Conservation (phyloP, 2,888 invertebrate genomes). For the Steinernema hermaphroditum region DNA sequence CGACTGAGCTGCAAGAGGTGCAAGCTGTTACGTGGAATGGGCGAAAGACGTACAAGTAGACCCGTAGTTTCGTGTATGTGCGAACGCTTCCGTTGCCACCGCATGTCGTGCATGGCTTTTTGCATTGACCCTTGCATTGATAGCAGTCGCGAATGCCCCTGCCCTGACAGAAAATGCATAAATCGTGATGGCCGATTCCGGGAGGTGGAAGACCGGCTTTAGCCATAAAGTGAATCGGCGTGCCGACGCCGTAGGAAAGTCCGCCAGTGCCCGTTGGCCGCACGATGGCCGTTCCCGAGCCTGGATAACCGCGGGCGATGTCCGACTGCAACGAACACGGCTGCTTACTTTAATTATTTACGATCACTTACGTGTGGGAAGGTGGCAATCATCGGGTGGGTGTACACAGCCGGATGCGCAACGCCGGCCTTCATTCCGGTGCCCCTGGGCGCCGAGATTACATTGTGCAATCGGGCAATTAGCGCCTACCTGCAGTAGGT, state of each 20-base stretch:
- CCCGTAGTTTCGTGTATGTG: slow-evolving; percentile 61
- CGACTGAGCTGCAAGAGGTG: slow-evolving; percentile 60
- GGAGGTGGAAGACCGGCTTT: slow-evolving; percentile 66
- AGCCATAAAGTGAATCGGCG: slow-evolving; percentile 66
- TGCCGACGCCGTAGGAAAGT: slow-evolving; percentile 62
- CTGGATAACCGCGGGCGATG: slow-evolving; percentile 59
- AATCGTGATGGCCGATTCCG: slow-evolving; percentile 63
- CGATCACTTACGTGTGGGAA: slow-evolving; percentile 56
- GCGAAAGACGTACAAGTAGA: slow-evolving; percentile 65
- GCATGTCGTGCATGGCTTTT: slow-evolving; percentile 60
- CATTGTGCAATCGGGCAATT: not conserved
- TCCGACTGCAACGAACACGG: slow-evolving; percentile 48
- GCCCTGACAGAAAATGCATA: slow-evolving; percentile 65
- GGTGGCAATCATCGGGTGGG: slow-evolving; percentile 65
- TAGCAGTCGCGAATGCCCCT: slow-evolving; percentile 62
- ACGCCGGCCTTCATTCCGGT: slow-evolving; percentile 67
- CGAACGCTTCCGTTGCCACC: slow-evolving; percentile 62
- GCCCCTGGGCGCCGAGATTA: slow-evolving; percentile 58
- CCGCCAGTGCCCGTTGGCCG: slow-evolving; percentile 37
- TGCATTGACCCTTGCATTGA: slow-evolving; percentile 66
- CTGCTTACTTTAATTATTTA: not conserved
- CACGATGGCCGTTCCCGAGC: slow-evolving; percentile 58
- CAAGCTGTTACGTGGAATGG: too few relatives aligned
- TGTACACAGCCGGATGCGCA: slow-evolving; percentile 66
- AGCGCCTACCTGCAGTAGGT: slow-evolving; percentile 57